Conservation (phyloP, 2,888 invertebrate species). For the Drosophila putrida region DNA sequence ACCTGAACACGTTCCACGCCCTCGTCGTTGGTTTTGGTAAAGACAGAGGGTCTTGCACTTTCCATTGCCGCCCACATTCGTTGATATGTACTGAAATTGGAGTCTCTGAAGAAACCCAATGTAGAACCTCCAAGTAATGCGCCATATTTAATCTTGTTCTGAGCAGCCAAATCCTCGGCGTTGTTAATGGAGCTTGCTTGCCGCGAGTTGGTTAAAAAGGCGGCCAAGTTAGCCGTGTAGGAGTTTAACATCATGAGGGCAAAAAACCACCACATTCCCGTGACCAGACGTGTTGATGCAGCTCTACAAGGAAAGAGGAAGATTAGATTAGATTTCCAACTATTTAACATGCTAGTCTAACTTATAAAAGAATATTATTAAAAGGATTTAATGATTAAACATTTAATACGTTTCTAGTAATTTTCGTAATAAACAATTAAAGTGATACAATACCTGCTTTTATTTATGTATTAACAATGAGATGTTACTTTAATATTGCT, state of each 20-base stretch:
- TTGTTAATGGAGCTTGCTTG: slow-evolving; percentile 90
- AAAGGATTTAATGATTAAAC: too few relatives aligned
- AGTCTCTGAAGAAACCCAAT: slow-evolving; percentile 95
- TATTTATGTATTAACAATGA: too few relatives aligned
- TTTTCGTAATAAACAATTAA: too few relatives aligned
- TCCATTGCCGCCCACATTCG: slow-evolving; percentile 98
- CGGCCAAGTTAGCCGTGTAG: slow-evolving; percentile 97
- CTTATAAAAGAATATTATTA: neutral
- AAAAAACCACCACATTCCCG: slow-evolving; percentile 97
- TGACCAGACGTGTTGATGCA: slow-evolving; percentile 94
- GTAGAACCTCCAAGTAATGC: slow-evolving; percentile 96
- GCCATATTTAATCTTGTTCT: slow-evolving; percentile 98
- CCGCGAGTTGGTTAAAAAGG: slow-evolving; percentile 95
- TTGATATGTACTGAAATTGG: slow-evolving; percentile 95
- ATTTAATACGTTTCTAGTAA: too few relatives aligned
- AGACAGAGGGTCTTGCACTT: slow-evolving; percentile 92
- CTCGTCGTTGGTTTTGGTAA: slow-evolving; percentile 92
- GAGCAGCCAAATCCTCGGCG: slow-evolving; percentile 96
- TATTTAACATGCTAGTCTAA: too few relatives aligned
- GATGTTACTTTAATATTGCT: too few relatives aligned
- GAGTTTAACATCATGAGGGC: slow-evolving; percentile 96
- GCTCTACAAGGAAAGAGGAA: slow-evolving; percentile 87
- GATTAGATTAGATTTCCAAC: neutral
- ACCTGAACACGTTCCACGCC: slow-evolving; percentile 93
- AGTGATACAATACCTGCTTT: neutral